These are phyloP conservation scores for Argya squamiceps DNA, from an alignment of 2,797 vertebrate species.

Conservation along the genomic window DNA sequence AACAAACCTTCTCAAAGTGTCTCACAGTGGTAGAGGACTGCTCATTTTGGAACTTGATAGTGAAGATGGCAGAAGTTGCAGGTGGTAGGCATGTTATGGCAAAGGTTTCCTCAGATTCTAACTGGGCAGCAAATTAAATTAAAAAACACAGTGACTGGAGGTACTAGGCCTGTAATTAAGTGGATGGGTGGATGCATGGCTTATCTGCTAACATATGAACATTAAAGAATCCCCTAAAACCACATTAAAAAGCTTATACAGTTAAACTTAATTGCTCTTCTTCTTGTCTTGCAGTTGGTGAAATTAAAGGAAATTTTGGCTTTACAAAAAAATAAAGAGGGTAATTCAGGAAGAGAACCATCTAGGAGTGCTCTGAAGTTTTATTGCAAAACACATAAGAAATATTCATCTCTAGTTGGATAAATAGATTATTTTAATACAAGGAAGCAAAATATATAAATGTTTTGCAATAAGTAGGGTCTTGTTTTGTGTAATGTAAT, in stretches of 20 bases:
- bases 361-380: neutral
- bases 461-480: slow-evolving; percentile 18
- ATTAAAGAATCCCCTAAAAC: slow-evolving; percentile 49
- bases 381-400: neutral
- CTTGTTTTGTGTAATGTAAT: neutral
- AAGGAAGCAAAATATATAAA: neutral
- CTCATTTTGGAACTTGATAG: neutral
- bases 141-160: slow-evolving; percentile 25
- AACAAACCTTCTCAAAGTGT: neutral
- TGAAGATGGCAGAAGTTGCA: neutral
- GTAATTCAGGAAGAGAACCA: neutral
- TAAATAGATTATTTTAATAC: slow-evolving; percentile 13
- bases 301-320: slow-evolving; percentile 53
- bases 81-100: slow-evolving; percentile 4
- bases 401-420: neutral
- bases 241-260: slow-evolving; percentile 5
- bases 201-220: slow-evolving; percentile 43
- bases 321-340: neutral
- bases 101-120: slow-evolving; percentile 32
- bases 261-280: slow-evolving; percentile 37
- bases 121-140: slow-evolving; percentile 44
- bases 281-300: slow-evolving; percentile 26
- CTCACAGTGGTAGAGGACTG: neutral
- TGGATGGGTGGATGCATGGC: slow-evolving; percentile 44
- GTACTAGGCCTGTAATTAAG: slow-evolving; percentile 52